A percentile compares a stretch with the other conserved stretches of the same genome.
Conservation (phyloP, 2,797 vertebrate species). For the Cirrhinus mrigala region DNA sequence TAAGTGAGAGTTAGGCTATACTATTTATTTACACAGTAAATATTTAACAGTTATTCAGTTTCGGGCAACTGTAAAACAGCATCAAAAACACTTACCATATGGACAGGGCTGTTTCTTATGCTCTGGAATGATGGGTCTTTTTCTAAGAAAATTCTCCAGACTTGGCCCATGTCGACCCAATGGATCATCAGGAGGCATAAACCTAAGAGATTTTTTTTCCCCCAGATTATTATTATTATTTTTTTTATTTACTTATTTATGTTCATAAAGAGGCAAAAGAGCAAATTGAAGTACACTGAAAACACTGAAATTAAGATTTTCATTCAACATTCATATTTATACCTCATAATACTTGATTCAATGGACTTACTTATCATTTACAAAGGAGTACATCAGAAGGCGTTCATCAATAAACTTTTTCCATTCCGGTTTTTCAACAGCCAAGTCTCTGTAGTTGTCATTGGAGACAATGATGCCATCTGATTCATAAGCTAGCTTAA, state of each 20-base stretch:
- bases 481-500: slow-evolving; percentile 95
- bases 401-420: slow-evolving; percentile 98
- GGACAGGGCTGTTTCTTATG: slow-evolving; percentile 96
- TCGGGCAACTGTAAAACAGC: not conserved
- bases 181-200: slow-evolving; percentile 98
- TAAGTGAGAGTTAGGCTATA: not conserved
- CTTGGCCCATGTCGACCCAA: slow-evolving; percentile 96
- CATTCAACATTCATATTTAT: not conserved
- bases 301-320: not conserved
- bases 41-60: not conserved
- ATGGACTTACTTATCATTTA: slow-evolving; percentile 95
- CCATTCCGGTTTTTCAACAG: slow-evolving; percentile 98
- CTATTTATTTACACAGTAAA: not conserved
- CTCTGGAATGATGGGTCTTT: slow-evolving; percentile 91
- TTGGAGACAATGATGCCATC: slow-evolving; percentile 98
- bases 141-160: slow-evolving; percentile 96
- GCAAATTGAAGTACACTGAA: not conserved
- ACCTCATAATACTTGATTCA: not conserved
- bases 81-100: slow-evolving; percentile 83
- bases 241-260: not conserved
- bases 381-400: slow-evolving; percentile 98
- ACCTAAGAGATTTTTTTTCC: slow-evolving; percentile 74
- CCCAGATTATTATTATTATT: not conserved
- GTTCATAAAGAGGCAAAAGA: not conserved
- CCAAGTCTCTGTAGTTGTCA: slow-evolving; percentile 97